A percentile compares a stretch with the other conserved stretches of the same genome.
These are phyloP conservation scores for Vulpes vulpes DNA, from an alignment of 2,113 vertebrate species.

Conservation along the genomic window DNA sequence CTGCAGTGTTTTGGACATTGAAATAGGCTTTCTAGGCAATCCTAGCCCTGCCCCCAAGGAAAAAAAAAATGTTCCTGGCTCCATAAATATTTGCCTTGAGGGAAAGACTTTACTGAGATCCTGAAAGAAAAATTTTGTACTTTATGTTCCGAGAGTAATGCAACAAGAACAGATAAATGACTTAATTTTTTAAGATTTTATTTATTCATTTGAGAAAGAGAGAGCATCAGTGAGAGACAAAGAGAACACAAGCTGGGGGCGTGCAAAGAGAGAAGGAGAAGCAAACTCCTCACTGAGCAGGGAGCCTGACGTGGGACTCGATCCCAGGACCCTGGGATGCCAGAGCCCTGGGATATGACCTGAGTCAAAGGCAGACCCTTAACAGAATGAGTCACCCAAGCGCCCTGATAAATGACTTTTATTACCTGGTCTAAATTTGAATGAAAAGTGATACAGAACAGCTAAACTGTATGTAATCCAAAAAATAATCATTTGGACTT, in stretches of 20 bases:
- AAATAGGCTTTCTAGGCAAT: conserved; percentile 42
- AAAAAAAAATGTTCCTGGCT: conserved; percentile 47
- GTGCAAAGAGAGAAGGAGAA: too few relatives aligned
- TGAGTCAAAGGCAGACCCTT: too few relatives aligned
- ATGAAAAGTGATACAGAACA: neutral
- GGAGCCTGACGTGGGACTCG: too few relatives aligned
- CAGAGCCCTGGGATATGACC: too few relatives aligned
- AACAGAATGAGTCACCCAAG: too few relatives aligned
- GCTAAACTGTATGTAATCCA: neutral
- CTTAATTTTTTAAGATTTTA: too few relatives aligned
- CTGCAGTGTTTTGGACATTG: neutral
- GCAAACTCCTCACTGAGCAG: too few relatives aligned
- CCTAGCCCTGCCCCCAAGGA: too few relatives aligned
- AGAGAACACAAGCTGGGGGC: too few relatives aligned
- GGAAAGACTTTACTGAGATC: neutral
- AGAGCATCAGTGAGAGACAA: too few relatives aligned
- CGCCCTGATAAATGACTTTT: neutral
- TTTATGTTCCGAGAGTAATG: neutral
- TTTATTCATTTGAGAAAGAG: too few relatives aligned
- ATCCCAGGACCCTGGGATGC: too few relatives aligned
- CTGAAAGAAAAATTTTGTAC: neutral
- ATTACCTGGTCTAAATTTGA: conserved; percentile 3
- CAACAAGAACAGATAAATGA: neutral
- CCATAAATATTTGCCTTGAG: neutral
- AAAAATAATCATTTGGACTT: neutral